Base-by-base conservation (phyloP, 2,113 vertebrate genomes). In the Bufo bufo region DNA sequence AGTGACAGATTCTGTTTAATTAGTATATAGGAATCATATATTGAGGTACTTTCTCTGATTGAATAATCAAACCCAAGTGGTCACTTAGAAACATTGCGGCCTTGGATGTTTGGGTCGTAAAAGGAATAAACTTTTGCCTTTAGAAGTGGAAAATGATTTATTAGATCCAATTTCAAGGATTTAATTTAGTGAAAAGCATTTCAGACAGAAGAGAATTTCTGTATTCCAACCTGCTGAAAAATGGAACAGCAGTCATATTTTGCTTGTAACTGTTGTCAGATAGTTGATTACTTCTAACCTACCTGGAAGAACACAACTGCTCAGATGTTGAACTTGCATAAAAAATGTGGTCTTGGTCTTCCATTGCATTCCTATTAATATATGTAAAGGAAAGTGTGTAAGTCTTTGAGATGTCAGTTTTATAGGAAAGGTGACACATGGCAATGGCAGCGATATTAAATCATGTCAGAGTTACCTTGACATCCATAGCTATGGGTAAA, bases 171-270 rank as follows among this genome's bases (percentile, higher is more conserved):
- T 75, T 75, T 75, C 71, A 75, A 75, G 47, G 72, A 75, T 50
- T 75, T 75, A 75, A 75, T 75, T 75, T 75, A 75, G 72, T 75
- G 72, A 75, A 75, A 75, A 75, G 72, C 72, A 75, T 75, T 75
- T 17, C 45, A 75, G 72, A 20, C 45, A 50, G 72, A 75, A 20
- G 45, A 20, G 45, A 50, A 75, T 75, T 75, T 75, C 47, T 8
- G 47, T 19, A 50, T 75, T 75, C 43, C 72, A 75, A 45, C 72
- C 72, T 50, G 72, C 6, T 75, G 47, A 75, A 50, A 75, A 49
- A 49, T 75, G 45, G 16, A 9, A 75, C 17, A 20, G 45, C 8
- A 47, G 10, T 75, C 16, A 50, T 49, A 75, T 49, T 75, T 50
- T 50, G 72, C 47, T 75, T 19, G 72, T 75, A 45, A 75, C 72